Evolutionary conservation across 2,113 vertebrate genomes (phyloP).

Genomic region (Gymnorhina tibicen): DNA sequence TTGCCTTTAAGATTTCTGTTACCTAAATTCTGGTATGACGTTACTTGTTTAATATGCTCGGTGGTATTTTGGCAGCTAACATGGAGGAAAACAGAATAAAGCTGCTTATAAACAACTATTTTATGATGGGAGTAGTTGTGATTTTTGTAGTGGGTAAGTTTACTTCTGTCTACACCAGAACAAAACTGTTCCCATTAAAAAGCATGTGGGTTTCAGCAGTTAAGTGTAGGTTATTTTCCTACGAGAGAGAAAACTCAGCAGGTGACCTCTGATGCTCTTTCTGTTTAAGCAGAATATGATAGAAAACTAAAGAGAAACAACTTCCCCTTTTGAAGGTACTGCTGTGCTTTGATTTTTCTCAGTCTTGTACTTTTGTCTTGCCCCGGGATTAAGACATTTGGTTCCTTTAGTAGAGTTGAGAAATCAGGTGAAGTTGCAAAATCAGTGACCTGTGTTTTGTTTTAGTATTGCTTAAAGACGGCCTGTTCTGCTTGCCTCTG

Average conservation of each 20-base stretch:
- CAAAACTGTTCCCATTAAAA: neutral
- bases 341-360: neutral
- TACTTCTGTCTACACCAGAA: neutral
- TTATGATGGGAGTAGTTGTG: neutral
- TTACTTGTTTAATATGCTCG: neutral
- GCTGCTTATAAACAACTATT: neutral
- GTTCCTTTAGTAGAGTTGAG: neutral
- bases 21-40: neutral
- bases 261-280: neutral
- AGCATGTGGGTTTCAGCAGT: neutral
- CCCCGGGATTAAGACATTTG: neutral
- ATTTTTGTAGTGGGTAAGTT: neutral
- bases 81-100: neutral
- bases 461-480: neutral
- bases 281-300: neutral
- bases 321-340: neutral
- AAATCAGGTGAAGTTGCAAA: slow-evolving; percentile 48
- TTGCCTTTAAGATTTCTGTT: neutral
- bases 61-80: neutral
- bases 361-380: neutral
- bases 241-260: neutral
- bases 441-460: neutral
- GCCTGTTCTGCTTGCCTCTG: neutral
- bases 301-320: neutral
- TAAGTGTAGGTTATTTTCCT: neutral